Evolutionary conservation across 2,888 invertebrate species (phyloP), one percentile per base, ranked within the genome.

Genomic region (Napeogenes sylphis): DNA sequence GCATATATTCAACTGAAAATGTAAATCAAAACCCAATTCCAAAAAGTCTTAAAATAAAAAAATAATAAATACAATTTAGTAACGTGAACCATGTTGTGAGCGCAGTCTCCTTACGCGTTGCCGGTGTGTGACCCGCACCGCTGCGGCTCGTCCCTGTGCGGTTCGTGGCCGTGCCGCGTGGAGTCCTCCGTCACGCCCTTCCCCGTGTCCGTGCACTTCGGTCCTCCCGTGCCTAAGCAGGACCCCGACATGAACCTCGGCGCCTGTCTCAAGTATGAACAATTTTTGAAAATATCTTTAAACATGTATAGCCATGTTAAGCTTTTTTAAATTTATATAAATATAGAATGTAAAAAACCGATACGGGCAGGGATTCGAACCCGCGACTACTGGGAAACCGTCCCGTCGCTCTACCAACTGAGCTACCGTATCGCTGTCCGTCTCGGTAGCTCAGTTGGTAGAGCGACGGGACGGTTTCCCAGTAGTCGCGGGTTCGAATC

Each of bases 241-340:
- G 94, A 92, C 46, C 94, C 95, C 0, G 96, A 96, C 70, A 95
- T 96, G 68, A 96, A 96, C 76, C 92, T 95, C 46, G 96, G 96
- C 33, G 95, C 95, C 88, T 96, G 96, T 74, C 80, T 96, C 35
- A 4, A 35, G 4, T 35, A 4, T 0, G 5, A 4, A 35, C 4
- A 35, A 35, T 35, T 35, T 35, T 35, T n/a, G n/a, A n/a, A n/a
- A n/a, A n/a, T n/a, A n/a, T n/a, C n/a, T n/a, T n/a, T n/a, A n/a
- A n/a, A n/a, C n/a, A n/a, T n/a, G n/a, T n/a, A n/a, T n/a, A n/a
- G n/a, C n/a, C n/a, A n/a, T n/a, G n/a, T n/a, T n/a, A n/a, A n/a
- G n/a, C n/a, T n/a, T n/a, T n/a, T n/a, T n/a, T n/a, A n/a, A n/a
- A n/a, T n/a, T n/a, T n/a, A n/a, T n/a, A n/a, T n/a, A n/a, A n/a